Base-by-base conservation (phyloP, 2,113 vertebrate species). In the Xenopus borealis region DNA sequence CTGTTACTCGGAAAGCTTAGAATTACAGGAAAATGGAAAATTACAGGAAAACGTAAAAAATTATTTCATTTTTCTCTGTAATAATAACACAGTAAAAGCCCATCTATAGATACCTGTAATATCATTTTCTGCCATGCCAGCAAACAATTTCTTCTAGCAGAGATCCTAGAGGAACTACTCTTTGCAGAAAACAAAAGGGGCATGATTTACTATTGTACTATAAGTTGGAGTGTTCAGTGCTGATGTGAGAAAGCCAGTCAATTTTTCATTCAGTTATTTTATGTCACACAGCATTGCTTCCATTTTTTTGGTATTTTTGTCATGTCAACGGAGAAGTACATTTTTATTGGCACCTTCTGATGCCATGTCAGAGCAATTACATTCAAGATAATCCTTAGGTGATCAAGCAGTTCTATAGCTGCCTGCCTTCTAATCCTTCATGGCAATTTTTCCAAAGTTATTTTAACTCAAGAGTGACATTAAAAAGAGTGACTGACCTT, bases 401-500 rank as follows among this genome's bases (percentile, higher is more conserved):
- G 68, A 40, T 44, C 47, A 44, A 67, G 17, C 53, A 18, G 14
- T 61, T 75, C 72, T 75, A 45, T 68, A 75, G 65, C 55, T 75
- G 72, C 64, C 65, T 62, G 16, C 13, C 19, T 44, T 67, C 19
- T 68, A 75, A 75, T 62, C 44, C 44, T 68, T 59, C 20, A 50
- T 62, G 45, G 55, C 72, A 68, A 61, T 67, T 73, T 66, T 74
- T 59, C 33, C 17, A 58, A 65, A 65, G 47, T 61, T 67, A 67
- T 75, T 67, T 74, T 47, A 74, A 59, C 40, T 59, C 40, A 66
- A 45, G 72, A 59, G 16, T 59, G 72, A 67, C 19, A 44, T 55
- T 67, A 33, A 67, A 16, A 23, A 70, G 53, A 75, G 72, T 61
- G 72, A 59, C 53, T 61, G 72, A 75, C 72, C 72, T 75, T 75